These are phyloP conservation scores for Eptesicus fuscus DNA, from an alignment of 2,113 vertebrate genomes.

Conservation along the genomic window DNA sequence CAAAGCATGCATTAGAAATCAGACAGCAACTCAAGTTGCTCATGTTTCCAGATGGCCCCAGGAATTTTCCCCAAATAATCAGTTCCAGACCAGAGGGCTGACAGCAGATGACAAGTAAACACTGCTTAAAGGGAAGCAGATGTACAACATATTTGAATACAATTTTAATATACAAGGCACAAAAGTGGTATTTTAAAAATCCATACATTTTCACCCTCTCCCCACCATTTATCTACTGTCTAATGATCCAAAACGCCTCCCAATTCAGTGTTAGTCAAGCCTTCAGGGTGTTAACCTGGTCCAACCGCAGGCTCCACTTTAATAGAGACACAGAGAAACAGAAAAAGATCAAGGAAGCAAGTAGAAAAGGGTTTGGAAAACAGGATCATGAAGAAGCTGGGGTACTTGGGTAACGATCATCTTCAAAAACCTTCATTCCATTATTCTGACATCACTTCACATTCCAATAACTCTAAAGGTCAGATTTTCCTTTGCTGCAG, in stretches of 20 bases:
- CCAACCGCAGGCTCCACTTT: not conserved
- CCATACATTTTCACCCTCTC: not conserved
- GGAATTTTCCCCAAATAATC: slow-evolving; percentile 55
- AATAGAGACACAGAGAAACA: not conserved
- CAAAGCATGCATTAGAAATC: slow-evolving; percentile 54
- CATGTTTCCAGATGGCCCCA: slow-evolving; percentile 65
- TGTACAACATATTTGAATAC: not conserved
- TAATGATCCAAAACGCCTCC: not conserved
- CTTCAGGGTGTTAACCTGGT: not conserved
- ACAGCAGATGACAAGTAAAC: slow-evolving; percentile 36
- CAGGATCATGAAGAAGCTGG: not conserved
- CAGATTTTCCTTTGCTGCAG: not conserved
- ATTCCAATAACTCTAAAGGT: not conserved
- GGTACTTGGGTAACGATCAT: not conserved
- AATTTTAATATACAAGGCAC: not conserved
- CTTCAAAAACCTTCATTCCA: not conserved
- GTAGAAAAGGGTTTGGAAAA: not conserved
- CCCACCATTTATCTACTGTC: not conserved
- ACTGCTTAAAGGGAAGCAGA: slow-evolving; percentile 11
- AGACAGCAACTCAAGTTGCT: slow-evolving; percentile 16
- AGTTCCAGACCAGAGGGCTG: slow-evolving; percentile 51
- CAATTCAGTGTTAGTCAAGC: not conserved
- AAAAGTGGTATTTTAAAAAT: not conserved
- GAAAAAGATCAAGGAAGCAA: not conserved
- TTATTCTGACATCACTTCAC: not conserved